These are phyloP conservation scores for Lipophrys pholis DNA, from an alignment of 2,113 vertebrate genomes.

Conservation along the genomic window DNA sequence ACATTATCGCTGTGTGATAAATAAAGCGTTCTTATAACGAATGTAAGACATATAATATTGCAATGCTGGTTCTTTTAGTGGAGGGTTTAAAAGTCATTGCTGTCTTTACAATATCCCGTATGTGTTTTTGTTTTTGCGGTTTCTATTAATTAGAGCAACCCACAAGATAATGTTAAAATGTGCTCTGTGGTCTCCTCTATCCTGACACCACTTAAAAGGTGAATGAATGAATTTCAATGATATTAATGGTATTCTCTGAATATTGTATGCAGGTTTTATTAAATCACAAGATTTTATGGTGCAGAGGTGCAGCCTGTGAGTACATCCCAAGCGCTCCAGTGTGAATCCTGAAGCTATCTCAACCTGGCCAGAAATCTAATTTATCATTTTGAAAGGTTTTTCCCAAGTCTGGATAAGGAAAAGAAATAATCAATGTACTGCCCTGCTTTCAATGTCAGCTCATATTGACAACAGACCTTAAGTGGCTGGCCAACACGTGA, in stretches of 20 bases:
- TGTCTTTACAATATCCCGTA: no score
- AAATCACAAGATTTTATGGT: conserved; percentile 8
- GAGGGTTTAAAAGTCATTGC: no score
- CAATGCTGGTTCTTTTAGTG: no score
- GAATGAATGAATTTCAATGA: conserved; percentile 5
- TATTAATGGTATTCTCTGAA: conserved; percentile 21
- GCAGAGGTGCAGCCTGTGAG: conserved; percentile 1
- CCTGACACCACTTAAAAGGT: neutral
- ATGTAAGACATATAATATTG: no score
- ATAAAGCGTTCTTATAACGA: no score
- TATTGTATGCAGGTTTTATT: conserved; percentile 25
- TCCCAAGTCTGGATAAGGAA: neutral
- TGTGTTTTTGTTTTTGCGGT: no score
- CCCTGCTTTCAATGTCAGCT: conserved; percentile 14
- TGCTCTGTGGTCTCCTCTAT: neutral
- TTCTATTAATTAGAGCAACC: no score
- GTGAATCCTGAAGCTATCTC: conserved; percentile 9
- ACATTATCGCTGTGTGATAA: no score
- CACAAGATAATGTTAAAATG: neutral
- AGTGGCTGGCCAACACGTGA: neutral
- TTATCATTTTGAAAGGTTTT: conserved; percentile 39
- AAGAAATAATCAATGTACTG: conserved; percentile 15
- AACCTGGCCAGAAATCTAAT: conserved; percentile 18
- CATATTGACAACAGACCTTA: neutral
- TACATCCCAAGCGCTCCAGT: neutral